Base-by-base conservation (phyloP, 1,140 invertebrate species). In the Hyposmocoma kahamanoa region DNA sequence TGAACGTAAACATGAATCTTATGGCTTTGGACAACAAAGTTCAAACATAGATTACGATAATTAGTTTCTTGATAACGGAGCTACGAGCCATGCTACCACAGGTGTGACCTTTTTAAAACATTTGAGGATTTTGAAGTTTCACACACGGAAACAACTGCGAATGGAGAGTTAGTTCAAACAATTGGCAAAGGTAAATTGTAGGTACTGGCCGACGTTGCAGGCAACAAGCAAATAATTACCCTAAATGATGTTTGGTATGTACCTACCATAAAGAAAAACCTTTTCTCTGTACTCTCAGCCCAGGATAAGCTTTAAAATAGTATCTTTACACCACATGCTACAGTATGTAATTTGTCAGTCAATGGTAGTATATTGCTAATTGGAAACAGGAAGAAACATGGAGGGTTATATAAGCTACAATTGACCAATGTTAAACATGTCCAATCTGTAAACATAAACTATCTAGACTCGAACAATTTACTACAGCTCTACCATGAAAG, bases 61-160 rank as follows among this genome's bases (percentile, higher is more conserved):
- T 9, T 53, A 41, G 51, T 53, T 39, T 22, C 17, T 54, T 1
- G 46, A 45, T 22, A 48, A 45, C 22, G 52, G 46, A 11, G 52
- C 42, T 2, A 48, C 52, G 15, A 34, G 32, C 18, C 46, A 49
- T 39, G 52, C 49, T 11, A 53, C 51, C 4, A 44, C 13, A 22
- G 42, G 21, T 3, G 10, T 3, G 26, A 41, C 21, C n/a, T 46
- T 5, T 46, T 46, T 11, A 8, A 45, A 15, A 32, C 20, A 3
- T 55, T 49, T 30, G 3, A 32, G 17, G 5, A 39, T 36, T 49
- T 55, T 17, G 6, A 26, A 3, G 34, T 41, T 21, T 21, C 11
- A 4, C 42, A 42, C 30, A 49, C 53, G 18, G 47, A 47, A n/a
- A 46, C 42, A 18, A 50, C 36, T 20, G 47, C 51, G 8, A 24